Evolutionary conservation across 2,113 vertebrate genomes (phyloP).

Genomic region (Prionailurus bengalensis): DNA sequence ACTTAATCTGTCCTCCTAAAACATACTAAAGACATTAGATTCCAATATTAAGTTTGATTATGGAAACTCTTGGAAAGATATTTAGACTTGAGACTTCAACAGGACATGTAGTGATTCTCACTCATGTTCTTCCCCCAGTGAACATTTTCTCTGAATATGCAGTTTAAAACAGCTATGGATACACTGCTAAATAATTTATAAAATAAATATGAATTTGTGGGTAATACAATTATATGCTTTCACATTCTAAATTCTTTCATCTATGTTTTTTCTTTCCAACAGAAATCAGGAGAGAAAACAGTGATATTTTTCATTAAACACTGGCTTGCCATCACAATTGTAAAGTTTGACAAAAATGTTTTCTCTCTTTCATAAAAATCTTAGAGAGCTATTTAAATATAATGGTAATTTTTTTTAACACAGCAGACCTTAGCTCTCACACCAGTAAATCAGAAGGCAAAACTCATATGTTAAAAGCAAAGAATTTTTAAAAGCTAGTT

Average conservation of each 20-base stretch:
- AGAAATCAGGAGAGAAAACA: constrained; percentile 40
- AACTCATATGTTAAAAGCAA: neutral
- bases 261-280: neutral
- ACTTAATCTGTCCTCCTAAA: constrained; percentile 42
- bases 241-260: constrained; percentile 24
- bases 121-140: neutral
- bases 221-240: neutral
- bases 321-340: neutral
- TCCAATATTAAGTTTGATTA: neutral
- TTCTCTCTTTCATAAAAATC: neutral
- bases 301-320: neutral
- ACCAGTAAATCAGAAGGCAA: constrained; percentile 14
- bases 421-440: neutral
- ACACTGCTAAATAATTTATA: neutral
- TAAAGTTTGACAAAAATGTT: neutral
- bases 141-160: neutral
- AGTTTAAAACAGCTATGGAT: neutral
- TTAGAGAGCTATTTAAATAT: neutral
- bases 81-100: constrained; percentile 1
- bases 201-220: constrained; percentile 30
- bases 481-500: neutral
- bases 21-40: neutral
- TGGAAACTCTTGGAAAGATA: neutral
- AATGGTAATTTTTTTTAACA: neutral
- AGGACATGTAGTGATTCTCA: neutral